Evolutionary conservation across 2,113 vertebrate species (phyloP).

Genomic region (Dissostichus mawsoni): DNA sequence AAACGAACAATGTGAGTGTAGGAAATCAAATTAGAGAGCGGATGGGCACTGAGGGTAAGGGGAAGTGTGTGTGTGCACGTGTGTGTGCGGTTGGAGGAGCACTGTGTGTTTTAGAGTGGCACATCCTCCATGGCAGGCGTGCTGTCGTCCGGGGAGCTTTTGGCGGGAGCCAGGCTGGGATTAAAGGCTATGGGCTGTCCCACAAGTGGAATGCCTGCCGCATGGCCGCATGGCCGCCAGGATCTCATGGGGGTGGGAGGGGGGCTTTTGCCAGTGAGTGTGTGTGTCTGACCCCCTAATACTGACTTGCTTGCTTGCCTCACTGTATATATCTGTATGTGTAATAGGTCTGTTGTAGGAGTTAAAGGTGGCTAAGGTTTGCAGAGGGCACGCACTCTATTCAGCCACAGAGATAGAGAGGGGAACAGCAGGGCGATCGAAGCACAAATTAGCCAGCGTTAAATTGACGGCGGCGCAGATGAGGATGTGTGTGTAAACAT

Average conservation of each 20-base stretch:
- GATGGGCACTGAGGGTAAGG: conserved; percentile 27
- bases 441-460: conserved; percentile 81
- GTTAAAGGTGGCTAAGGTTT: conserved; percentile 26
- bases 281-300: conserved; percentile 3
- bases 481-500: conserved; percentile 71
- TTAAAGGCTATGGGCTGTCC: conserved; percentile 86
- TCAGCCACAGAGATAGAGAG: conserved; percentile 77
- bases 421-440: conserved; percentile 76
- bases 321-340: conserved; percentile 36
- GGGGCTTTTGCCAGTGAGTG: neutral
- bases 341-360: neutral
- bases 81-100: conserved; percentile 53
- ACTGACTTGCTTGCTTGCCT: conserved; percentile 35
- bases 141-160: conserved; percentile 81
- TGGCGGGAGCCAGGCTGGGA: conserved; percentile 85
- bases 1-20: neutral
- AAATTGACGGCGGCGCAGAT: conserved; percentile 63
- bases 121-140: conserved; percentile 79
- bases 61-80: conserved; percentile 22
- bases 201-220: conserved; percentile 86
- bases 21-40: conserved; percentile 29
- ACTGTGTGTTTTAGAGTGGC: conserved; percentile 81
- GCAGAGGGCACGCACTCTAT: conserved; percentile 44
- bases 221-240: conserved; percentile 74
- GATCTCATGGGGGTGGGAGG: conserved; percentile 61